A percentile compares a stretch with the other conserved stretches of the same genome.
These are phyloP conservation scores for Ditylenchus dipsaci DNA, from an alignment of 1,140 invertebrate species.

Conservation along the genomic window DNA sequence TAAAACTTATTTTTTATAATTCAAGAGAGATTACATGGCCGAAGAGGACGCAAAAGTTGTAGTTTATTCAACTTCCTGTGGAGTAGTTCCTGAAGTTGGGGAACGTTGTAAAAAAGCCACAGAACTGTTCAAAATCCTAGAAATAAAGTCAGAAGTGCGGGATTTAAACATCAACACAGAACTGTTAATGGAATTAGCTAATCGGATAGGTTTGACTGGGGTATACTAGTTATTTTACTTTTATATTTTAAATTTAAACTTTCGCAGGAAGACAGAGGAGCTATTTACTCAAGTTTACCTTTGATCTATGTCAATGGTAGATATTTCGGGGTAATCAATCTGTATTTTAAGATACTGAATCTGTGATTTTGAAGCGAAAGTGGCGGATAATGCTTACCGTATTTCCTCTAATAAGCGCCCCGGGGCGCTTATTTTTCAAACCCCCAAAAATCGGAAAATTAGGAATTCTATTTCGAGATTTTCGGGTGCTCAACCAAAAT, in stretches of 20 bases:
- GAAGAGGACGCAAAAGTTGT: conserved; percentile 4
- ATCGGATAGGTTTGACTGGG: not conserved
- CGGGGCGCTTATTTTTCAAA: too few relatives aligned
- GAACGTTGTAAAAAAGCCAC: not conserved
- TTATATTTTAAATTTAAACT: not conserved
- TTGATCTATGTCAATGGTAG: conserved; percentile 3
- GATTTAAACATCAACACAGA: not conserved
- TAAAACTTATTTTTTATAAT: not conserved
- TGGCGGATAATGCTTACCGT: too few relatives aligned
- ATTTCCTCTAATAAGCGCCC: too few relatives aligned
- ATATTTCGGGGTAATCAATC: conserved; percentile 4
- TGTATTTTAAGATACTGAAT: not conserved
- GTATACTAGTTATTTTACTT: not conserved
- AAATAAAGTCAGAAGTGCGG: not conserved
- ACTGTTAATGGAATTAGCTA: not conserved
- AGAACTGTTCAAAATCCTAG: not conserved
- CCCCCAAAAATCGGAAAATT: too few relatives aligned
- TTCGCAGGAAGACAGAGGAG: not conserved
- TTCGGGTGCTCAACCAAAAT: too few relatives aligned
- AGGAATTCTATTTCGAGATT: too few relatives aligned
- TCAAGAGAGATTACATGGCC: conserved; percentile 2
- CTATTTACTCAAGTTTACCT: not conserved
- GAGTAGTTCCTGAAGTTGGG: not conserved
- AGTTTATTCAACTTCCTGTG: not conserved
- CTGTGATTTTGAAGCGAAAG: too few relatives aligned